Evolutionary conservation across 2,113 vertebrate species (phyloP).

Genomic region (Tricholaema leucomelas): DNA sequence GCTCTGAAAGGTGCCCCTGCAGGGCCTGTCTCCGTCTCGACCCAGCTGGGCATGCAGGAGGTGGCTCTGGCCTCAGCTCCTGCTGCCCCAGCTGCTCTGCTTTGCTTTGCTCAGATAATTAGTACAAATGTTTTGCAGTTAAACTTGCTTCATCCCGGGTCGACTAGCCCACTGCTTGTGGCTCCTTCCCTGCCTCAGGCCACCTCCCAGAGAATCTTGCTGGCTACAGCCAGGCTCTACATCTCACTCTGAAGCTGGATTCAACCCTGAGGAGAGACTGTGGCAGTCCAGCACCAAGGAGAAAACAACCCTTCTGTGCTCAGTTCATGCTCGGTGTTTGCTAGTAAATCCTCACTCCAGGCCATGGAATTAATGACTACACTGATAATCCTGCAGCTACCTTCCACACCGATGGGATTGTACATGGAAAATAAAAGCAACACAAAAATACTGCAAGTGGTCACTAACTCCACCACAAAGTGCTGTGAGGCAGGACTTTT

Average conservation of each 20-base stretch:
- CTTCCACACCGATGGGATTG: background rate
- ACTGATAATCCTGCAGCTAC: background rate
- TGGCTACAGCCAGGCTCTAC: background rate
- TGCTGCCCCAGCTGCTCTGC: background rate
- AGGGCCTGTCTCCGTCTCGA: fast-evolving
- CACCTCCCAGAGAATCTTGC: background rate
- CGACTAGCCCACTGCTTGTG: background rate
- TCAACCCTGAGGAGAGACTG: background rate
- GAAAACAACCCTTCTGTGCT: background rate
- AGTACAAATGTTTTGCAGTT: background rate
- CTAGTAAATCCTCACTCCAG: background rate
- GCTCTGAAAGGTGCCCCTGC: background rate
- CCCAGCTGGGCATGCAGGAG: fast-evolving
- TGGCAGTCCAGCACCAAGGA: fast-evolving
- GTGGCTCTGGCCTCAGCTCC: background rate
- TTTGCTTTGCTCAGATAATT: background rate
- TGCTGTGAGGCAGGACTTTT: background rate
- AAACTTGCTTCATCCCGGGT: background rate
- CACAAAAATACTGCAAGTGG: background rate
- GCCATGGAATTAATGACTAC: background rate
- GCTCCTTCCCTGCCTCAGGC: background rate
- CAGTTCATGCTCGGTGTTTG: background rate
- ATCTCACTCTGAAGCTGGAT: background rate
- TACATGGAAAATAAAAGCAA: background rate
- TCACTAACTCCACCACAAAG: background rate